Evolutionary conservation across 2,797 vertebrate species (phyloP).

Genomic region (Channa striata): DNA sequence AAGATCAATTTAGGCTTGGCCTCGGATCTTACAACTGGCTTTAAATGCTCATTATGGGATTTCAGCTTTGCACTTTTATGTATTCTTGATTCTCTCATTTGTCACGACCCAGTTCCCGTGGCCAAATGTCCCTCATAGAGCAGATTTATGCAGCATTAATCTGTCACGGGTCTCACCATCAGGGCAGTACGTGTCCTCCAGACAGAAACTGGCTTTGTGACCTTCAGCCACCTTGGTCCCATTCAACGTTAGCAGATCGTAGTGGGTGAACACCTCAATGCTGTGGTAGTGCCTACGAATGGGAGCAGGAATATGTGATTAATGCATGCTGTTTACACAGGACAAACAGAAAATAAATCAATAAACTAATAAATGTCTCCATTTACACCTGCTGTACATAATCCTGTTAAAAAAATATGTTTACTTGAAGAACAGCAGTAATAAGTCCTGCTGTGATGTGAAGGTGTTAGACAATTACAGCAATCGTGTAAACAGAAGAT

Average conservation of each 20-base stretch:
- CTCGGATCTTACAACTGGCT: constrained; percentile 45
- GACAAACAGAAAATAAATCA: background rate
- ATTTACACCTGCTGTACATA: background rate
- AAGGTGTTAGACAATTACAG: constrained; percentile 24
- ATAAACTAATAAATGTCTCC: background rate
- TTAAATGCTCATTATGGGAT: constrained; percentile 56
- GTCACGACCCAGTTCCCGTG: constrained; percentile 21
- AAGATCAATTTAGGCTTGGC: constrained; percentile 59
- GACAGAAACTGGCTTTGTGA: constrained; percentile 98
- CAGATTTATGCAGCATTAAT: background rate
- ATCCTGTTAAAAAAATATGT: background rate
- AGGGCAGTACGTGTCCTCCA: constrained; percentile 95
- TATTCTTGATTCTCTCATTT: constrained; percentile 31
- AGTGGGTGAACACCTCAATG: constrained; percentile 98
- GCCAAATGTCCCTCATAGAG: constrained; percentile 11
- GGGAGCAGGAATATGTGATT: background rate
- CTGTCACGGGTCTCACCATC: constrained; percentile 82
- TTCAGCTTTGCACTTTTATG: constrained; percentile 40
- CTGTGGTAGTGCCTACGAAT: constrained; percentile 94
- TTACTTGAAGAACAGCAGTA: constrained; percentile 11
- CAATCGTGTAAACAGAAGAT: constrained; percentile 30
- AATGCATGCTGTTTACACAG: background rate
- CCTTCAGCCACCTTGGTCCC: constrained; percentile 96
- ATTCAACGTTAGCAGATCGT: constrained; percentile 94
- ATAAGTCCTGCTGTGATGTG: constrained; percentile 22